A percentile compares a stretch with the other conserved stretches of the same genome.
These are phyloP conservation scores for Neodiprion lecontei DNA, from an alignment of 1,140 invertebrate species.

Conservation along the genomic window DNA sequence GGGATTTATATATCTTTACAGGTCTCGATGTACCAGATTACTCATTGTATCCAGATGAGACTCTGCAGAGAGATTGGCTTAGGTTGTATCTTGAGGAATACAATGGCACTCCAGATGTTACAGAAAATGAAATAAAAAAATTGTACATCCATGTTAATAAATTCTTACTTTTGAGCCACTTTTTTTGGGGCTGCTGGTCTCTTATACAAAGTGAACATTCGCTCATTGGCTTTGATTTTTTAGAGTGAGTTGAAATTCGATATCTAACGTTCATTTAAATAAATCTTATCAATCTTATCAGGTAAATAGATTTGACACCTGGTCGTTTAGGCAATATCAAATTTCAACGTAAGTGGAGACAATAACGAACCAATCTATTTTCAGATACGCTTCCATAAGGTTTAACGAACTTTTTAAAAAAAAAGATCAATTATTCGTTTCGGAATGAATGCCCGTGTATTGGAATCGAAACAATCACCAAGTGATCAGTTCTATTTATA, in stretches of 20 bases:
- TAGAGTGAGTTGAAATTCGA: conserved; percentile 70
- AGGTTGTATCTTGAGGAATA: conserved; percentile 75
- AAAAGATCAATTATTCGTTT: conserved; percentile 42
- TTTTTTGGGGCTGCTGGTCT: conserved; percentile 94
- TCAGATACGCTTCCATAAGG: conserved; percentile 72
- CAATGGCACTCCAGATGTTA: conserved; percentile 57
- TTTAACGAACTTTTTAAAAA: conserved; percentile 71
- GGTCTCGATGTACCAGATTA: conserved; percentile 80
- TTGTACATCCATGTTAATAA: conserved; percentile 82
- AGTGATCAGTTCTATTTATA: no score
- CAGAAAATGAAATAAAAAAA: conserved; percentile 69
- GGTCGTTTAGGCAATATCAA: conserved; percentile 12
- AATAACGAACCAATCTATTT: conserved; percentile 1
- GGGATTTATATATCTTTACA: conserved; percentile 49
- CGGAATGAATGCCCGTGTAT: no score
- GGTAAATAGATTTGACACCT: no score
- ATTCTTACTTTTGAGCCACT: conserved; percentile 81
- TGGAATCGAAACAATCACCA: no score
- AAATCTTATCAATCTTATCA: conserved; percentile 1
- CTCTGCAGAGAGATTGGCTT: conserved; percentile 86
- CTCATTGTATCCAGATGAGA: conserved; percentile 78
- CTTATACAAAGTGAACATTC: conserved; percentile 91
- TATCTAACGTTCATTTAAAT: conserved; percentile 9
- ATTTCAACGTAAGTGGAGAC: no score
- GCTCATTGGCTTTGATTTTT: conserved; percentile 93